Evolutionary conservation across 2,113 vertebrate species (phyloP), one percentile per base, ranked within the genome.

Genomic region (Sialia sialis): DNA sequence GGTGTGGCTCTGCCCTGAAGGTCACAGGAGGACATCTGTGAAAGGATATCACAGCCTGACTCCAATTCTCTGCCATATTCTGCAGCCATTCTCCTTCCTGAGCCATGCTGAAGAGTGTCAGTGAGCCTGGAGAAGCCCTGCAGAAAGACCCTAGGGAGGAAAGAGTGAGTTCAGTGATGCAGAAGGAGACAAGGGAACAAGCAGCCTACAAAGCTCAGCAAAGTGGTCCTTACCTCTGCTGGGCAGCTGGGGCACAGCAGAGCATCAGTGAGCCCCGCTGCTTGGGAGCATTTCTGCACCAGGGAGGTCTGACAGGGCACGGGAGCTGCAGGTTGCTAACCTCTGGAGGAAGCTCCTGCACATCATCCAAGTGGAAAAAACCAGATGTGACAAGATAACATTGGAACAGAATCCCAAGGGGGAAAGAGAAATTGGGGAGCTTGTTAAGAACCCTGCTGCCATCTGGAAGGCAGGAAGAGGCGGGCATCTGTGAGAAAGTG

Each of bases 381-480:
- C 1, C 89, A 93, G 88, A 85, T 66, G 76, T 90, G 94, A 95
- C 95, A 94, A 22, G 44, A 51, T 36, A 92, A 85, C 64, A 34
- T 4, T 62, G 91, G 97, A 96, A 80, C 26, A 17, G 78, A 96
- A 58, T 88, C 93, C 74, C 81, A n/a, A 38, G 27, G 76, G 76
- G 68, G 46, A 75, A 67, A 69, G 67, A 66, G 91, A 94, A 93
- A 82, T 58, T 36, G 13, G 85, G 93, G 86, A 90, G 60, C 73
- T 97, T 85, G 91, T 92, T 97, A 92, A 86, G 87, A 95, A 89
- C 51, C 78, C 93, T 30, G 17, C 32, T 86, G 82, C 88, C 95
- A 96, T 96, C 95, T 97, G 97, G 93, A 95, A 94, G 82, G 90
- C 90, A 81, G 70, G 60, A 74, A 30, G 36, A 87, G 69, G 58